Evolutionary conservation across 2,888 invertebrate species (phyloP).

Genomic region (Itoplectis maculator): DNA sequence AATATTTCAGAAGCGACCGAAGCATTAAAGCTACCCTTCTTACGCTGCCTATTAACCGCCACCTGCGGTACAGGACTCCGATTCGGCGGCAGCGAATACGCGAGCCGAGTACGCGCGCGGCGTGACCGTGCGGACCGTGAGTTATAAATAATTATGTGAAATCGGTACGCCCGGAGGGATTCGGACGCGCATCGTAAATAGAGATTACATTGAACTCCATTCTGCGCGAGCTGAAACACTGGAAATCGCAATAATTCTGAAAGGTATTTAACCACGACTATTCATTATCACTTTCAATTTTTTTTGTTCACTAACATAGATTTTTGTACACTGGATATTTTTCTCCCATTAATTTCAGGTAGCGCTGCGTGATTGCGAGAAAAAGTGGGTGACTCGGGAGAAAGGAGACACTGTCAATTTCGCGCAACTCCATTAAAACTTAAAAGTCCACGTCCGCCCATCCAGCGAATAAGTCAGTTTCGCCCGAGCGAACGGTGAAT

Average conservation of each 20-base stretch:
- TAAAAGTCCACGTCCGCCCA: slow-evolving; percentile 21
- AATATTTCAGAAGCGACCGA: slow-evolving; percentile 82
- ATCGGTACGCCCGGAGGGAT: slow-evolving; percentile 24
- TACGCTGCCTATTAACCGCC: slow-evolving; percentile 83
- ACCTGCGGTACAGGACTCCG: slow-evolving; percentile 56
- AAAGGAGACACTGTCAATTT: neutral
- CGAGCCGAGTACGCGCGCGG: slow-evolving; percentile 20
- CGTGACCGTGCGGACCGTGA: slow-evolving; percentile 32
- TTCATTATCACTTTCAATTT: no score
- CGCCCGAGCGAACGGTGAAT: slow-evolving; percentile 22
- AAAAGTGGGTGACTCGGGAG: neutral
- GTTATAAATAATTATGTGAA: slow-evolving; percentile 45
- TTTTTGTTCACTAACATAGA: no score
- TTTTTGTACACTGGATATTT: no score
- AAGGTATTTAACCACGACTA: no score
- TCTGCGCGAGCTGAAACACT: neutral
- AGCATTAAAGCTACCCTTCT: slow-evolving; percentile 84
- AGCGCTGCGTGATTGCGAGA: neutral
- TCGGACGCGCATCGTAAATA: slow-evolving; percentile 1
- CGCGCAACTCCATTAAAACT: slow-evolving; percentile 16
- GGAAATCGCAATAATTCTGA: neutral
- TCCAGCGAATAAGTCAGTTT: slow-evolving; percentile 16
- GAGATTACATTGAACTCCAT: slow-evolving; percentile 18
- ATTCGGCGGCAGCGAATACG: slow-evolving; percentile 35
- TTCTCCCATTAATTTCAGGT: no score